Base-by-base conservation (phyloP, 2,113 vertebrate species). In the Xenopus laevis region DNA sequence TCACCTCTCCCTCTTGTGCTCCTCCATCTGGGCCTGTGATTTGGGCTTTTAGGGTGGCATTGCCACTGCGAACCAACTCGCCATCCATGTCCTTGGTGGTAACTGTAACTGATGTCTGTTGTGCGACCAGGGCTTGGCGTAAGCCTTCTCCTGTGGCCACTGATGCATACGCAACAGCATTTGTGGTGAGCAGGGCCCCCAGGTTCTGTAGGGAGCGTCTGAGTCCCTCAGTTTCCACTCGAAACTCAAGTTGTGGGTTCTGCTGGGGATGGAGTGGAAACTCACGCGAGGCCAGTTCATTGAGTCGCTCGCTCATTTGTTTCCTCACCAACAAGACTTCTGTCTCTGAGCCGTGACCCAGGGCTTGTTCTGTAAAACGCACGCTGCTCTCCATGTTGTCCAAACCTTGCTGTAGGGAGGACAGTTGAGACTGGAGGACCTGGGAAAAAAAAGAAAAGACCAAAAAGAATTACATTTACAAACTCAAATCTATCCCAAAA, bases 21-120 rank as follows among this genome's bases (percentile, higher is more conserved):
- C 68, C 66, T 1, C 94, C 92, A 0, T 97, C 95, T 0, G 91
- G 90, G 0, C 84, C 87, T 0, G 86, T 80, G 62, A 97, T 92
- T 77, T 92, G 87, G 0, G 93, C 95, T 45, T 85, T 88, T 30
- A 98, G 88, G 71, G 85, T 84, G 0, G 97, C 97, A 0, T 95
- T 94, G 0, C 97, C 97, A 0, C 91, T 94, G 79, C 93, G 92
- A 74, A 98, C 96, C 77, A 99, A 86, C 61, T 95, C 93, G 0
- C 95, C 94, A 0, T 95, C 94, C 79, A 96, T 96, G 85, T 97
- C 95, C 88, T 98, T 99, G 79, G 96, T 98, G 13, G 97, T 98
- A 81, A 98, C 91, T 0, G 96, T 98, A 81, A 98, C 88, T 0
- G 94, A 92, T 74, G 90, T 87, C 10, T 91, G 90, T 80, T 98